Evolutionary conservation across 1,140 invertebrate species (phyloP), one percentile per base, ranked within the genome.

Genomic region (Cherax destructor): DNA sequence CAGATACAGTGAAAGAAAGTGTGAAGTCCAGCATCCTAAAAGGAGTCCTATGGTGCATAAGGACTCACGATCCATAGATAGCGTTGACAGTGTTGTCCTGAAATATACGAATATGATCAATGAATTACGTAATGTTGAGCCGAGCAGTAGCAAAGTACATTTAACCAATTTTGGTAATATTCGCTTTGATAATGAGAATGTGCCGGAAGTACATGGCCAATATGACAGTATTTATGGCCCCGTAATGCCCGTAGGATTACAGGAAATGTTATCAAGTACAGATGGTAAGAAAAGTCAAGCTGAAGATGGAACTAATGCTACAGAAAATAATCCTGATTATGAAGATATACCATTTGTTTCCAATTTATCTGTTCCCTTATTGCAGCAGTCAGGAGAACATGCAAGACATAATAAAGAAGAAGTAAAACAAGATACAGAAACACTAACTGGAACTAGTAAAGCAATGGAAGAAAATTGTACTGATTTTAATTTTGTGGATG

Each of bases 181-280:
- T 50, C 83, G 89, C 5, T 91, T 91, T 50, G 89, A 91, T 21
- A 7, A 72, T 9, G 89, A 91, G 24, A 91, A 91, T 65, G 49
- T 86, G 13, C 83, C 83, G 3, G 49, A 65, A 41, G 76, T 91
- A 30, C 89, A 91, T 65, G 89, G 89, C 10, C 89, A 83, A 59
- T 91, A 78, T 69, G 89, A 91, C 21, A 50, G 10, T 11, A 59
- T 24, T 13, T 56, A 85, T 61, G 76, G 59, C 10, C 74, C 76
- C n/a, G 89, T 52, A 5, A 49, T 30, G 24, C 5, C 13, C 0
- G 65, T 69, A 0, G 13, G 13, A 69, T 18, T 69, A 21, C n/a
- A 74, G 69, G 24, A 74, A 11, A 74, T 9, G 69, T 11, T 74
- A 30, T 24, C 69, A 24, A 24, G 9, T 3, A 7, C 4, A 7